A percentile compares a stretch with the other conserved stretches of the same genome.
These are phyloP conservation scores for Drosophila tristis DNA, from an alignment of 1,140 invertebrate species.

Conservation along the genomic window DNA sequence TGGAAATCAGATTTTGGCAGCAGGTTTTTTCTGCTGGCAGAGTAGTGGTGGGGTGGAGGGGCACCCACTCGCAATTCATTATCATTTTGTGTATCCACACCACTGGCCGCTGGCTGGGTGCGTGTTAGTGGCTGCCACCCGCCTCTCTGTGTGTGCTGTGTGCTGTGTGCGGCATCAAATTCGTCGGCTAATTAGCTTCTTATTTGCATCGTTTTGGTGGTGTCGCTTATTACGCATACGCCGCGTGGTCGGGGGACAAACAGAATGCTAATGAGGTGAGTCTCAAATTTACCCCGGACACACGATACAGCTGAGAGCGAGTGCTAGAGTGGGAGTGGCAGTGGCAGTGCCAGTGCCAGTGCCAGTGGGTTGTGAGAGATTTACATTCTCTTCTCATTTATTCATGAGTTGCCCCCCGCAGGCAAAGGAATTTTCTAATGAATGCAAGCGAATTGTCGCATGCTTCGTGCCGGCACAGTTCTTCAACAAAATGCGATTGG, in stretches of 20 bases:
- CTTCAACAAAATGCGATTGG: background rate
- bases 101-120: background rate
- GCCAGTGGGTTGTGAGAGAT: background rate
- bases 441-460: slow-evolving; percentile 40
- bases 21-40: too few species aligned
- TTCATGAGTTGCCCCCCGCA: slow-evolving; percentile 24
- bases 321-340: background rate
- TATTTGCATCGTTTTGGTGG: slow-evolving; percentile 43
- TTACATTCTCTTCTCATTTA: slow-evolving; percentile 26
- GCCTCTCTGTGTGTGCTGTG: background rate
- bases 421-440: slow-evolving; percentile 16
- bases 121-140: too few species aligned
- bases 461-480: slow-evolving; percentile 12
- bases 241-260: slow-evolving; percentile 21
- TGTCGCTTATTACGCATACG: slow-evolving; percentile 47
- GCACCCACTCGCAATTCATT: slow-evolving; percentile 15
- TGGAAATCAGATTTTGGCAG: too few species aligned
- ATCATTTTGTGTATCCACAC: slow-evolving; percentile 20
- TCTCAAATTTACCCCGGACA: slow-evolving; percentile 34
- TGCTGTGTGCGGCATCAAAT: slow-evolving; percentile 39
- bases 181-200: slow-evolving; percentile 53
- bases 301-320: background rate
- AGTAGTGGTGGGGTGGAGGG: too few species aligned
- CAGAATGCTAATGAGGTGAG: slow-evolving; percentile 52
- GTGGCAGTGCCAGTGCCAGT: background rate